Evolutionary conservation across 2,888 invertebrate species (phyloP), one percentile per base, ranked within the genome.

Genomic region (Morpho helenor): DNA sequence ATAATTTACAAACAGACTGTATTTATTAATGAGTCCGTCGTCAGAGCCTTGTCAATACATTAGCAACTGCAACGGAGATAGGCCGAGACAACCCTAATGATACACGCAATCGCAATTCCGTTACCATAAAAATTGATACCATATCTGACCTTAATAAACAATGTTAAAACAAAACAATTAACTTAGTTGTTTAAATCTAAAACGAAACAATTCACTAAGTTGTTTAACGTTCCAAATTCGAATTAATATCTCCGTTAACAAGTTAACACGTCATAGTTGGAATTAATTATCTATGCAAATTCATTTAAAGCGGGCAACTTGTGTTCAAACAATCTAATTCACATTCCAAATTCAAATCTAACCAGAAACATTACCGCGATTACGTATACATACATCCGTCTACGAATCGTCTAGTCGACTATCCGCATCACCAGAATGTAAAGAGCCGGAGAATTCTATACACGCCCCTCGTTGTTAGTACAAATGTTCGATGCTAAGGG

Each of bases 331-430:
- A 45, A 52, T 52, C 54, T 73, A 70, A 77, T 72, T 76, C 68
- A 73, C 71, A 66, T 69, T 69, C 65, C 64, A 66, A 68, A 67
- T 68, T 68, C 66, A 66, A 70, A 68, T 67, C 67, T 67, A 64
- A 64, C 61, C 66, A 63, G 64, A 68, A 68, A 66, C 66, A 68
- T 70, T 68, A 67, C 73, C 71, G 64, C 69, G 67, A 68, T 66
- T 69, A 63, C 65, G 69, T 68, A 72, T 63, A 70, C 42, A 43
- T 31, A 46, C 71, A 67, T 67, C 72, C 79, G 88, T 88, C 88
- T 88, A 79, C 82, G 69, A 68, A 70, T 73, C 82, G 88, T 89
- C 88, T 89, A 89, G 88, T 77, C 80, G 70, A 63, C 71, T 70
- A 68, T 69, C 62, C 77, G 74, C 69, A 70, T 64, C 68, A 73